Base-by-base conservation (phyloP, 2,797 vertebrate species). In the Thamnophis elegans region DNA sequence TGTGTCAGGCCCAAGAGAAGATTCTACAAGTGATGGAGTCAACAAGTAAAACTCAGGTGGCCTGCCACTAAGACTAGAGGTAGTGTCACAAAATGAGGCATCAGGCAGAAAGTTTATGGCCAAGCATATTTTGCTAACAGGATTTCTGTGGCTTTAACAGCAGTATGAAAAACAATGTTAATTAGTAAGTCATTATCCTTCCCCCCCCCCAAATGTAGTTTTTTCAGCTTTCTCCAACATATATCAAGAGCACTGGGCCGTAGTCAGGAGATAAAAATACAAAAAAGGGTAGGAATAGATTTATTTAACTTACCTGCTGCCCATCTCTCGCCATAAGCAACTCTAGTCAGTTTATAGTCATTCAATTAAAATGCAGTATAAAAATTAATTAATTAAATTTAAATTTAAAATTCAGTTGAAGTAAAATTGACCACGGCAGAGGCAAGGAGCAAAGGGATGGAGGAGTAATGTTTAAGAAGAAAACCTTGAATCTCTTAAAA, bases 401-500 rank as follows among this genome's bases (percentile, higher is more conserved):
- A 68, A 68, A 32, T 32, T 68, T 73, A 73, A 18, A 73, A 73
- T 36, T 36, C 65, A 73, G 65, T 20, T 73, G 36, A 73, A 36
- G 16, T 73, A 73, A 73, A 18, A 73, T 36, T 73, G n/a, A 89
- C 5, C 1, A 28, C 16, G 0, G 9, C 12, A 25, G 6, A n/a
- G 10, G 28, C 3, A 11, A 9, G 4, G 10, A 25, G 7, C 1
- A 10, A 36, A n/a, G n/a, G n/a, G 32, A 1, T 47, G n/a, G 2
- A 25, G 5, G 8, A 11, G 1, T 62, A 13, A 54, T 1, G 14
- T 73, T 65, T 53, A 32, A 18, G 22, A n/a, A 73, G 5, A 26
- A 90, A 47, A 82, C 3, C 36, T 47, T 47, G 73, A 82, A 22
- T 47, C 1, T 47, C 36, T 82, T 82, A 82, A 82, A 82, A 78